These are phyloP conservation scores for Cyclophora punctaria DNA, from an alignment of 2,888 invertebrate species.

Conservation along the genomic window DNA sequence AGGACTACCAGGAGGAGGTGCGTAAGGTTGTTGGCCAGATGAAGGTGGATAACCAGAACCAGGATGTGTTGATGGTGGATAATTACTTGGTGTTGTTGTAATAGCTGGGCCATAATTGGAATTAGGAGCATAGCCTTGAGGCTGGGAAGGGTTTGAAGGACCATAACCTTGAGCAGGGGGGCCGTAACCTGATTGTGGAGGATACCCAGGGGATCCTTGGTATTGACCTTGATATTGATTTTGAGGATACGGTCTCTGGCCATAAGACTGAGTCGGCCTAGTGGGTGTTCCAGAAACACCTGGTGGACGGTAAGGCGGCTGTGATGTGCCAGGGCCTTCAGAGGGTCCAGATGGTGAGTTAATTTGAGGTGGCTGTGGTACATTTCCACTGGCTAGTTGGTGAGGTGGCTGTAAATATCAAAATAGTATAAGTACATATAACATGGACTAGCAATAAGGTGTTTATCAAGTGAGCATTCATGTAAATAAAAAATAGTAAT, in stretches of 20 bases:
- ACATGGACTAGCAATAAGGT: no score
- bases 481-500: no score
- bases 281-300: constrained; percentile 72
- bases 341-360: constrained; percentile 54
- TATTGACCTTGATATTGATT: constrained; percentile 79
- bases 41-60: constrained; percentile 64
- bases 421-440: no score
- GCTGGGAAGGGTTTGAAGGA: constrained; percentile 77
- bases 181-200: constrained; percentile 80
- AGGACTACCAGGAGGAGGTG: constrained; percentile 65
- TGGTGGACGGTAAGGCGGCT: constrained; percentile 66
- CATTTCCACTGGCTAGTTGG: constrained; percentile 72
- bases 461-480: no score
- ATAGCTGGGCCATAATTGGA: constrained; percentile 78
- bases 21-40: constrained; percentile 64
- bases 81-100: constrained; percentile 73
- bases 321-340: constrained; percentile 57
- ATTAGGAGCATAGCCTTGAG: constrained; percentile 80
- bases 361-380: constrained; percentile 53
- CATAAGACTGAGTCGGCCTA: constrained; percentile 80
- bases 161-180: constrained; percentile 79
- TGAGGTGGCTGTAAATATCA: constrained; percentile 67
- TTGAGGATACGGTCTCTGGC: constrained; percentile 80
- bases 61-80: constrained; percentile 71
- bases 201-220: constrained; percentile 75